Evolutionary conservation across 2,113 vertebrate species (phyloP).

Genomic region (Mus musculus): GRCm39 chr1:73185001-73185500

Average conservation of each 20-base stretch:
- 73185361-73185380: not conserved
- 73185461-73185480: not conserved
- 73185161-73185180: not conserved
- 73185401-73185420: conserved; percentile 53
- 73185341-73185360: not conserved
- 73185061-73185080: not conserved
- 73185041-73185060: not conserved
- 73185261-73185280: not conserved
- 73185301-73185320: not conserved
- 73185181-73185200: not conserved
- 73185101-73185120: not conserved
- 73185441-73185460: conserved; percentile 12
- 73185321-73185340: not conserved
- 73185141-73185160: not conserved
- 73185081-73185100: not conserved
- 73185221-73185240: conserved; percentile 29
- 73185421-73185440: conserved; percentile 24
- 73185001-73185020: not conserved
- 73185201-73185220: conserved; percentile 8
- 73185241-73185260: not conserved
- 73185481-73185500: not conserved
- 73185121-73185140: too few relatives aligned
- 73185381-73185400: not conserved
- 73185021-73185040: not conserved
- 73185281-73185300: not conserved